Percentiles rank a stretch among this genome's conserved stretches.
These are phyloP conservation scores for Mastomys coucha DNA, from an alignment of 2,113 vertebrate species.

Conservation along the genomic window DNA sequence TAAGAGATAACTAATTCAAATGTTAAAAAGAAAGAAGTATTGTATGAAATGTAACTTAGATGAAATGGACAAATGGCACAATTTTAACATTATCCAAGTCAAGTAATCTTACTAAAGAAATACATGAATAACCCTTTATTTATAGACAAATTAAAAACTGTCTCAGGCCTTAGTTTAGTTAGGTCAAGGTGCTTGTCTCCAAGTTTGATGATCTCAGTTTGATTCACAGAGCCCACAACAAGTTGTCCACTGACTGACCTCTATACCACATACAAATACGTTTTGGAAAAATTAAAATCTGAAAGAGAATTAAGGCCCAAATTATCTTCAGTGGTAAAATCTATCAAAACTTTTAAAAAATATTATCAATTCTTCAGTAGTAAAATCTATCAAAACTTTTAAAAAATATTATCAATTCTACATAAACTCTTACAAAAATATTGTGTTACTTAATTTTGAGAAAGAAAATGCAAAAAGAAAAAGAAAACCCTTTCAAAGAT, in stretches of 20 bases:
- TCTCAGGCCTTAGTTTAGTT: not conserved
- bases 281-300: not conserved
- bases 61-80: not conserved
- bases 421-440: not conserved
- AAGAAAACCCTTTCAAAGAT: not conserved
- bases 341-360: not conserved
- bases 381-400: conserved; percentile 30
- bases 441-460: not conserved
- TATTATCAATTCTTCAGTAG: not conserved
- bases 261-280: not conserved
- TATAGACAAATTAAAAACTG: conserved; percentile 17
- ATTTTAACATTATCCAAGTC: not conserved
- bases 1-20: not conserved
- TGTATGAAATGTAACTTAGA: conserved; percentile 39
- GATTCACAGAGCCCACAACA: not conserved
- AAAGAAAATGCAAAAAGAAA: not conserved
- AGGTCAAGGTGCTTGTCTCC: not conserved
- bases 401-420: not conserved
- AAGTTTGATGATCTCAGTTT: not conserved
- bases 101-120: not conserved
- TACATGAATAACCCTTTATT: not conserved
- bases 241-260: not conserved
- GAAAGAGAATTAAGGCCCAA: not conserved
- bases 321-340: not conserved
- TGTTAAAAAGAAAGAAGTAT: conserved; percentile 24